phyloP scores from a whole-genome alignment of 2,888 invertebrate genomes.

The Imbricaverruca yamaguchii region DNA sequence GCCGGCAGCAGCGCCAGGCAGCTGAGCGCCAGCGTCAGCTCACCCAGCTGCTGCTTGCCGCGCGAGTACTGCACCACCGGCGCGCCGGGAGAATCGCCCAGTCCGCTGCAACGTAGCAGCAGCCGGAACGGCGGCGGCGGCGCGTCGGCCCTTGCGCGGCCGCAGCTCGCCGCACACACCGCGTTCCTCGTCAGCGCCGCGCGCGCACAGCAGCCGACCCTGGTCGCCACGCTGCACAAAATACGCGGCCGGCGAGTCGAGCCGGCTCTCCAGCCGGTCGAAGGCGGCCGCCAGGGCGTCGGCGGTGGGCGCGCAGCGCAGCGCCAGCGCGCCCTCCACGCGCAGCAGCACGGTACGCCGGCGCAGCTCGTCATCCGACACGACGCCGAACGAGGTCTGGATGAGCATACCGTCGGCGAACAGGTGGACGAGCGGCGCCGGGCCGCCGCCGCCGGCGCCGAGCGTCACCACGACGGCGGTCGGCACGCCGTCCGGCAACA shows the following conservation, averaged over 20 bases:
- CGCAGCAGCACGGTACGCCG: background rate
- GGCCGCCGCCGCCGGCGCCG: background rate
- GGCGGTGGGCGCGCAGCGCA: background rate
- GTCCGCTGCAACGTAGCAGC: background rate
- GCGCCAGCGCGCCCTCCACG: background rate
- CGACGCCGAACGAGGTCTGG: background rate
- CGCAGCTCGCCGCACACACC: background rate
- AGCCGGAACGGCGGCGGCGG: background rate
- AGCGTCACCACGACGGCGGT: background rate
- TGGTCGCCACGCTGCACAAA: background rate
- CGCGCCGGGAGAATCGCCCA: background rate
- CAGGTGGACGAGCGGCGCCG: background rate
- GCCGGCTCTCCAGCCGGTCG: background rate
- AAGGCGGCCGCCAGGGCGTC: background rate
- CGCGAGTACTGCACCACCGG: background rate
- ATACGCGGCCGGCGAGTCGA: background rate
- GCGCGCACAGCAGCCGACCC: background rate
- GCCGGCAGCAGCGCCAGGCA: slow-evolving; percentile 6
- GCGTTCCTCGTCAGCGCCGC: background rate
- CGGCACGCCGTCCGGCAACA: background rate
- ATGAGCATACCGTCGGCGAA: background rate
- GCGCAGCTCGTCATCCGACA: background rate
- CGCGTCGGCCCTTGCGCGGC: too few species aligned
- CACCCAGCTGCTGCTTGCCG: background rate
- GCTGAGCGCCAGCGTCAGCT: background rate